Evolutionary conservation across 2,113 vertebrate species (phyloP), one percentile per base, ranked within the genome.

Genomic region (Hippocampus zosterae): DNA sequence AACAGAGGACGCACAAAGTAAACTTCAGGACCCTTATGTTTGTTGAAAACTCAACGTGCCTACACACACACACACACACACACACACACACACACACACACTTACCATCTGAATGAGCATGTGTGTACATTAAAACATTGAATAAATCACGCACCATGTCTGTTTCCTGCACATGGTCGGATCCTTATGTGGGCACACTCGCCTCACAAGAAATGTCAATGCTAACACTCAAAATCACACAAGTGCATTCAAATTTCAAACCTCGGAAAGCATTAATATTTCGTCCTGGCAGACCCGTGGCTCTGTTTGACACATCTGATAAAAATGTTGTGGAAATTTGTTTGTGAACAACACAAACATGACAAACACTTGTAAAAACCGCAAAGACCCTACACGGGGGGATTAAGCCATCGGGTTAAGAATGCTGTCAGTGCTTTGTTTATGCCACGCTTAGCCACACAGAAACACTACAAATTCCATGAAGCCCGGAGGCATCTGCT

Each of bases 401-500:
- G 82, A 78, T 82, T 66, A 84, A 82, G 68, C 61, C 74, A 70
- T 77, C 65, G 78, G 37, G 77, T 82, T 68, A 78, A 86, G 82
- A 90, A 89, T 87, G 86, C 76, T 19, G 79, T 46, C 67, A 62
- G 55, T 80, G 82, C 71, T 75, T 66, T 89, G 85, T 92, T 92
- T 90, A 89, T 50, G 59, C 67, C 77, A 84, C 3, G 88, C 89
- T 91, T 79, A 25, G 65, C 68, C 67, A 68, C 76, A 81, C 79
- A 72, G 83, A 88, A 91, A 91, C 42, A 88, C 84, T 80, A 87
- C 84, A 85, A 86, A 81, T 89, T 69, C 84, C 76, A 85, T 70
- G 76, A 90, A 81, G 53, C n/a, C 19, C 37, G 25, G 21, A 62
- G 8, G 0, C 16, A 61, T 68, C 48, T 79, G 60, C 37, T 42